phyloP scores from a whole-genome alignment of 1,140 invertebrate species.

The Zaprionus gabonicus region DNA sequence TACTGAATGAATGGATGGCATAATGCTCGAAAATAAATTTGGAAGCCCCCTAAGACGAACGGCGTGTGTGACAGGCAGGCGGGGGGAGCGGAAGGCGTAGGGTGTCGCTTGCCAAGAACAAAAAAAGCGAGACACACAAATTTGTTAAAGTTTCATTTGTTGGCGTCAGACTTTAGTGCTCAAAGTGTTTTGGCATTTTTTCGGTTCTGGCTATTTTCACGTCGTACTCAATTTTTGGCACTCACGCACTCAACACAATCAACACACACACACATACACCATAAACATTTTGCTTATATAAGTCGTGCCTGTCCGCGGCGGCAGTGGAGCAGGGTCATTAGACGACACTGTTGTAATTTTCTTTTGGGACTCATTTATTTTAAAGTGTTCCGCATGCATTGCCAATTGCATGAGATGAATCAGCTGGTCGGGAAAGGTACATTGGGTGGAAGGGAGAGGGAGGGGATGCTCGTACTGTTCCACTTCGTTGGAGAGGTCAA shows the following conservation, averaged over 20 bases:
- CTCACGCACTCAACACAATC: constrained; percentile 55
- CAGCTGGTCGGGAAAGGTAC: constrained; percentile 51
- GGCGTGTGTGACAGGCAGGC: constrained; percentile 6
- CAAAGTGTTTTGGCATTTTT: constrained; percentile 59
- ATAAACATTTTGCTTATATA: constrained; percentile 67
- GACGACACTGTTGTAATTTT: constrained; percentile 58
- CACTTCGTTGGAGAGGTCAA: constrained; percentile 71
- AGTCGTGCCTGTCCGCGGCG: constrained; percentile 36
- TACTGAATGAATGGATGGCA: constrained; percentile 68
- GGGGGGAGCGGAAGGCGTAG: constrained; percentile 27
- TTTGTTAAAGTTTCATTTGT: constrained; percentile 69
- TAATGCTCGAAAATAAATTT: constrained; percentile 83
- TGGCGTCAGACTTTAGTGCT: constrained; percentile 41
- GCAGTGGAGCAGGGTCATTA: constrained; percentile 80
- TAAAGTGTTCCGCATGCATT: constrained; percentile 45
- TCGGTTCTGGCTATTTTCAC: constrained; percentile 59
- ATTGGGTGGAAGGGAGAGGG: background rate
- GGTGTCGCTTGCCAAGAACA: constrained; percentile 68
- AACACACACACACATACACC: constrained; percentile 30
- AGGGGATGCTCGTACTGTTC: constrained; percentile 38
- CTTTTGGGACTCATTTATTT: constrained; percentile 51
- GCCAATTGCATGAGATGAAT: constrained; percentile 55
- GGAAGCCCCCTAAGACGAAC: constrained; percentile 31
- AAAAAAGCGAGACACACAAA: constrained; percentile 43
- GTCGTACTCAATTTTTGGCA: constrained; percentile 59